phyloP scores from a whole-genome alignment of 1,140 invertebrate species.

The Dendroctonus ponderosae region DNA sequence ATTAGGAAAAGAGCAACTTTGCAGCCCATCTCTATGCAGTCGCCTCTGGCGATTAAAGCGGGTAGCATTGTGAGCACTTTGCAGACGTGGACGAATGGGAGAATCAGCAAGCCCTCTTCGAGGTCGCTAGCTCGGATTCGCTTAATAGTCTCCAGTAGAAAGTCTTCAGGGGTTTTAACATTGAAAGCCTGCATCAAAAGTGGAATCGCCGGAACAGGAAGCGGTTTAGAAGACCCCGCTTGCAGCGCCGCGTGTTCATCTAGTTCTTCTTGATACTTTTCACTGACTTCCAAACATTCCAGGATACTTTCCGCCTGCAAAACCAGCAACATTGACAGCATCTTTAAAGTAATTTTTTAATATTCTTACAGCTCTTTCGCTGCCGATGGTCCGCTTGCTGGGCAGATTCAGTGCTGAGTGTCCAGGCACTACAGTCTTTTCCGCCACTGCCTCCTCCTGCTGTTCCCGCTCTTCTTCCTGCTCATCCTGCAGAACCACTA shows the following conservation, averaged over 20 bases:
- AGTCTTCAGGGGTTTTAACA: conserved; percentile 71
- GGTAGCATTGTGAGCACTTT: conserved; percentile 75
- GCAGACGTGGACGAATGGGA: conserved; percentile 80
- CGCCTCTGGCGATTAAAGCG: conserved; percentile 62
- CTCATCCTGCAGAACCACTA: conserved; percentile 88
- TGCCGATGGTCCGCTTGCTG: conserved; percentile 85
- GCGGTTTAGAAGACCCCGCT: conserved; percentile 42
- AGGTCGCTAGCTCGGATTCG: conserved; percentile 83
- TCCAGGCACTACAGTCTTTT: conserved; percentile 62
- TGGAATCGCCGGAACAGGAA: conserved; percentile 56
- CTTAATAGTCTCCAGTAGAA: conserved; percentile 75
- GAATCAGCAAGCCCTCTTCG: conserved; percentile 81
- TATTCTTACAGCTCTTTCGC: conserved; percentile 69
- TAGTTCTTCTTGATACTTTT: conserved; percentile 62
- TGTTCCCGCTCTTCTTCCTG: conserved; percentile 81
- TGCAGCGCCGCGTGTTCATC: conserved; percentile 49
- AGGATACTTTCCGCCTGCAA: conserved; percentile 81
- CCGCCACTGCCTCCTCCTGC: conserved; percentile 68
- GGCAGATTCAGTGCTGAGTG: conserved; percentile 76
- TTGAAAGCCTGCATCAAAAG: conserved; percentile 78
- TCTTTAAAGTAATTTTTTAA: conserved; percentile 1
- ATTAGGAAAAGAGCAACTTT: conserved; percentile 78
- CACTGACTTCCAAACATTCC: conserved; percentile 82
- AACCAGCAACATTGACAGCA: not conserved
- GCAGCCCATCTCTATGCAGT: conserved; percentile 73